Evolutionary conservation across 2,797 vertebrate species (phyloP), one percentile per base, ranked within the genome.

Genomic region (Neoniphon sammara): DNA sequence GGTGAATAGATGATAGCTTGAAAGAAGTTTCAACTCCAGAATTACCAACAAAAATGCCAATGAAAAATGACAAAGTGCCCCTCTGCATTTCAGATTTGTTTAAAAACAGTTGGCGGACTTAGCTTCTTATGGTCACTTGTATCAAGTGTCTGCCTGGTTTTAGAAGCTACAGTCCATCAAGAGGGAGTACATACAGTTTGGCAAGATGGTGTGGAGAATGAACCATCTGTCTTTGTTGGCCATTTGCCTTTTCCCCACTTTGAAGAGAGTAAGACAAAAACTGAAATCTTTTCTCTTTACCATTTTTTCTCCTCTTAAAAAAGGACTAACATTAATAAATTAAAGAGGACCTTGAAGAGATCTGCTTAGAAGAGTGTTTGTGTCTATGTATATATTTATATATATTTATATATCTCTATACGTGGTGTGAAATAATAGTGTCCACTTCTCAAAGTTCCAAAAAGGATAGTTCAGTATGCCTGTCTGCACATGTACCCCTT

Each of bases 241-340:
- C 60, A 63, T 66, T 76, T 84, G 81, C 54, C 63, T 79, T 69
- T 78, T 77, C 68, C 79, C 73, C 82, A 75, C 66, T 68, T 79
- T 27, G 61, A 75, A 76, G 64, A 71, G 44, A 82, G 62, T 84
- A 77, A 85, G 65, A 72, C 55, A 66, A 76, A 76, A 85, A 66
- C 46, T 77, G 30, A 80, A 75, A 71, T 84, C 60, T 67, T 76
- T 80, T 83, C 81, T 84, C 69, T 77, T 78, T 75, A 89, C 75
- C 85, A 87, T 85, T 76, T 87, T 90, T 88, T 90, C 88, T 91
- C 87, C 86, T 91, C 86, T 89, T 88, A 60, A 85, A 90, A 94
- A 93, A 88, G 91, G 90, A 93, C 92, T 90, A 92, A 82, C 54
- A 65, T 91, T 88, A 94, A 94, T 94, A 94, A 95, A 94, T 94